Evolutionary conservation across 2,888 invertebrate species (phyloP).

Genomic region (Zelleria hepariella): DNA sequence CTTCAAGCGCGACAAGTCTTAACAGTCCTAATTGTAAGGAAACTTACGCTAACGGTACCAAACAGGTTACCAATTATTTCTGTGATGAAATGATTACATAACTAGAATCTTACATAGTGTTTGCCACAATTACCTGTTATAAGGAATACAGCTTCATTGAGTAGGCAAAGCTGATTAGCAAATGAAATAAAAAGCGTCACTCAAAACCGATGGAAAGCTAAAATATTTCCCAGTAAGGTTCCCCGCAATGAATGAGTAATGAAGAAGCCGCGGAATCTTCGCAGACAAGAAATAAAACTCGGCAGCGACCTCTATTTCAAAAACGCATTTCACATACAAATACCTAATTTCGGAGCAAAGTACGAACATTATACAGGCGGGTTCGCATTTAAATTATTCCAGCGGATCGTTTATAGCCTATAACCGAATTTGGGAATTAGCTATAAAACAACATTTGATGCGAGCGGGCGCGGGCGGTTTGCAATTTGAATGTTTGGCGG

Average conservation of each 20-base stretch:
- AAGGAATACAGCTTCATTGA: no score
- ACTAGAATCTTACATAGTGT: no score
- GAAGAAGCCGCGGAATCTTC: slow-evolving; percentile 19
- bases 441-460: slow-evolving; percentile 73
- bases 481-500: slow-evolving; percentile 69
- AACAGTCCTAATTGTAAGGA: no score
- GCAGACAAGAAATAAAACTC: slow-evolving; percentile 53
- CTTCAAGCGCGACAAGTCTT: not conserved
- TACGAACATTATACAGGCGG: slow-evolving; percentile 70
- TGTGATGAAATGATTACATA: no score
- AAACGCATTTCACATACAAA: slow-evolving; percentile 71
- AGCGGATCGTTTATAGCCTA: slow-evolving; percentile 72
- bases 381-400: slow-evolving; percentile 72
- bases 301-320: slow-evolving; percentile 60
- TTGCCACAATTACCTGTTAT: no score
- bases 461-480: slow-evolving; percentile 67
- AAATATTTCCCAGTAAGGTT: slow-evolving; percentile 14
- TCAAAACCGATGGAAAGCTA: slow-evolving; percentile 3
- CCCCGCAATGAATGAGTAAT: slow-evolving; percentile 21
- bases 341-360: slow-evolving; percentile 69
- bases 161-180: slow-evolving; percentile 12
- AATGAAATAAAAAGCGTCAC: slow-evolving; percentile 9
- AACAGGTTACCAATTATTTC: no score
- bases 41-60: no score
- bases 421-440: slow-evolving; percentile 73